Conservation (phyloP, 2,888 invertebrate species). For the Tryphoninae sp. region DNA sequence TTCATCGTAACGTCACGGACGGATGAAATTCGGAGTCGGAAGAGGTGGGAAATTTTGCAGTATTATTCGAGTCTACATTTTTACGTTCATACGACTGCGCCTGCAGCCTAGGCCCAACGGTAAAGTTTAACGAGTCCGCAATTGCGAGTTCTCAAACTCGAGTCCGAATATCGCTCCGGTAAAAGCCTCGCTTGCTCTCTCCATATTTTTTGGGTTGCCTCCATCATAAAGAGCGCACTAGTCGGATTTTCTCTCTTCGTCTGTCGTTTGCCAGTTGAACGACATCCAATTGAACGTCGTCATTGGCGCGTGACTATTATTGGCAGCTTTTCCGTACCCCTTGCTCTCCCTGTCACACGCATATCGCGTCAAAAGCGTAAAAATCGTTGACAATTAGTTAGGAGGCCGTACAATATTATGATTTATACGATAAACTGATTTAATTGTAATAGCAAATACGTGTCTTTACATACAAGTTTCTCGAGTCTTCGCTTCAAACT, state of each 20-base stretch:
- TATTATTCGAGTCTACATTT: constrained; percentile 46
- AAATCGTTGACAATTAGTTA: too few species aligned
- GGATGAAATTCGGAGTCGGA: constrained; percentile 37
- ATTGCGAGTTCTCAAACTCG: constrained; percentile 62
- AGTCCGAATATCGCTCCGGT: constrained; percentile 50
- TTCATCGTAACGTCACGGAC: constrained; percentile 26
- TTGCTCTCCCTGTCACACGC: not conserved
- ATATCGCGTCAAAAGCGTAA: not conserved
- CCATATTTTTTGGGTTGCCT: constrained; percentile 13
- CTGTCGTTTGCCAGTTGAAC: constrained; percentile 39
- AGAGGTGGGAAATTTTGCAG: constrained; percentile 41
- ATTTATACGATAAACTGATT: not conserved
- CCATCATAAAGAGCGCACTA: not conserved
- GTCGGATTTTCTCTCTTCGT: constrained; percentile 7
- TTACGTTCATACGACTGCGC: constrained; percentile 16
- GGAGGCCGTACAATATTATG: not conserved
- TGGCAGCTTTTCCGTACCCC: constrained; percentile 40
- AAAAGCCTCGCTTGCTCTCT: constrained; percentile 24
- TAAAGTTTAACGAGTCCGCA: constrained; percentile 62
- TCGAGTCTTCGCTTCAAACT: too few species aligned
- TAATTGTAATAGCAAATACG: not conserved
- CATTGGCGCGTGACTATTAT: constrained; percentile 26
- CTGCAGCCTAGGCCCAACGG: constrained; percentile 26
- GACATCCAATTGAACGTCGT: constrained; percentile 52
- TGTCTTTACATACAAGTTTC: too few species aligned